Base-by-base conservation (phyloP, 2,888 invertebrate genomes). In the Oscheius sp. region DNA sequence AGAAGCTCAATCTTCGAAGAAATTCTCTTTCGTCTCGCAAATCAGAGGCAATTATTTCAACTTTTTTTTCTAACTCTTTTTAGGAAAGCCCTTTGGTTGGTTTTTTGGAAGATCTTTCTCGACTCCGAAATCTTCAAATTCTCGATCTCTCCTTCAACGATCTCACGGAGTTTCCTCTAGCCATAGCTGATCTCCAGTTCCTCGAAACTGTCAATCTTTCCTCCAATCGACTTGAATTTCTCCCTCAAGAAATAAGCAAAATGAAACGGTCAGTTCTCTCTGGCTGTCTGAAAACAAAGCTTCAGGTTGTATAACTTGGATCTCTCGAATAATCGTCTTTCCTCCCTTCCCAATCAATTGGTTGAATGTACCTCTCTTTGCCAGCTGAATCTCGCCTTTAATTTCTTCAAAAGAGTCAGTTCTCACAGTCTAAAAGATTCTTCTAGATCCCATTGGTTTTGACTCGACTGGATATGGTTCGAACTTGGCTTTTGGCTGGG, bases 61-160 rank as follows among this genome's bases (percentile, higher is more conserved):
- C 46, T 46, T 48, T 48, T 5, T 6, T 48, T 20, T 5, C 23
- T 34, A 27, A 8, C 48, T n/a, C n/a, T 42, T 39, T 33, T 29
- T 33, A 64, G 64, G 23, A 17, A 10, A 2, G 4, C 17, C 29
- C 73, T 17, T 63, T 72, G 2, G 57, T 88, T 85, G 88, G 89
- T 33, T 88, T 88, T 87, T 79, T 89, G 17, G 88, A 89, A 76
- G 89, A 89, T 75, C 81, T 89, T 29, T 86, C 86, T 6, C 86
- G 86, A 50, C 88, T 89, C 71, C 78, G 77, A 37, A 75, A 83
- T 17, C 77, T 89, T 34, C 77, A 86, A 33, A 87, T 86, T 70
- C 80, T 89, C 52, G 89, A 89, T 75, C 79, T 89, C 34, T 87
- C 88, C 0, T 88, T 88, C 83, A 89, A 89, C 74, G 82, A 87